These are phyloP conservation scores for Chrysomela aeneicollis DNA, from an alignment of 2,888 invertebrate species.

Conservation along the genomic window DNA sequence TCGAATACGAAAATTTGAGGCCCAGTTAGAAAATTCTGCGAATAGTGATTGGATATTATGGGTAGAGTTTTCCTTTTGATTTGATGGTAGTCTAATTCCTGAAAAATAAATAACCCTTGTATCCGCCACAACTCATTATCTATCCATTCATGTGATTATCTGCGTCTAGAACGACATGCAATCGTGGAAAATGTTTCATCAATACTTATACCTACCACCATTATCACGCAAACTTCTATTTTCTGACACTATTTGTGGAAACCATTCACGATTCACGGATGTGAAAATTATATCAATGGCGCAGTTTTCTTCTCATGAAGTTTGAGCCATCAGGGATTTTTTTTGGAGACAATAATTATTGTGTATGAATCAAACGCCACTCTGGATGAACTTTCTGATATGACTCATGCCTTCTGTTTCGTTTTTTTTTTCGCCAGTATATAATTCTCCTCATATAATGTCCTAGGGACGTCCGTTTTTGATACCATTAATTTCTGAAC, in stretches of 20 bases:
- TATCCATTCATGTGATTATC: constrained; percentile 1
- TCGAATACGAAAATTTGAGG: not conserved
- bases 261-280: not conserved
- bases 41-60: not conserved
- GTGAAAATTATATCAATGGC: constrained; percentile 3
- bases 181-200: constrained; percentile 9
- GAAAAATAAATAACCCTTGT: not conserved
- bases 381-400: too few species aligned
- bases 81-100: not conserved
- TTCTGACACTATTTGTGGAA: constrained; percentile 6
- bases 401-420: too few species aligned
- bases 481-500: too few species aligned
- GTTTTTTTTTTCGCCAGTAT: too few species aligned
- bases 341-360: too few species aligned
- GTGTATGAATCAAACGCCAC: too few species aligned
- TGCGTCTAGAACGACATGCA: not conserved
- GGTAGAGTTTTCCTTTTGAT: not conserved
- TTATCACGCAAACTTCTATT: constrained; percentile 8
- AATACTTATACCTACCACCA: not conserved
- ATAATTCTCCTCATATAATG: too few species aligned
- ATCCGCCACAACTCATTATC: not conserved
- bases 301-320: too few species aligned
- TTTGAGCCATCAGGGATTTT: too few species aligned
- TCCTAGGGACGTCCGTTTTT: too few species aligned
- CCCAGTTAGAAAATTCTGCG: not conserved